These are phyloP conservation scores for Herpetotheres cachinnans DNA, from an alignment of 2,113 vertebrate genomes.

Conservation along the genomic window DNA sequence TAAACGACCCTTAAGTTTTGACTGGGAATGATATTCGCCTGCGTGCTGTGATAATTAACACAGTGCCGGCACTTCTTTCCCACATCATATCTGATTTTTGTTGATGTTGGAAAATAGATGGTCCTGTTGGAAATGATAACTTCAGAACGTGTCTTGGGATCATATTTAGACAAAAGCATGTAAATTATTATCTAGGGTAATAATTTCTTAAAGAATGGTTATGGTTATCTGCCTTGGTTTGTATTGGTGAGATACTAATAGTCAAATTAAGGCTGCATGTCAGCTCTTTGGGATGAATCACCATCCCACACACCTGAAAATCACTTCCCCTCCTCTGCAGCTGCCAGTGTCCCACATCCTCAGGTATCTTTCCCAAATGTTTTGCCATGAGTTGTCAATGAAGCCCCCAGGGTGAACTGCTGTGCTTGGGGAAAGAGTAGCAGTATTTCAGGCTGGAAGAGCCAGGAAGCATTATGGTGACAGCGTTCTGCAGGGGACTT, in stretches of 20 bases:
- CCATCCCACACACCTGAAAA: neutral
- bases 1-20: neutral
- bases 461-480: neutral
- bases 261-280: neutral
- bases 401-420: neutral
- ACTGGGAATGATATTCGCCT: neutral
- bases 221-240: neutral
- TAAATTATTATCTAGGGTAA: neutral
- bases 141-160: neutral
- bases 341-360: neutral
- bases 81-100: neutral
- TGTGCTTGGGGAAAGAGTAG: neutral
- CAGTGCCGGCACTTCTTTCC: neutral
- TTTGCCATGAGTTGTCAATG: neutral
- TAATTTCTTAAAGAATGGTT: neutral
- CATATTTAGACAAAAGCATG: neutral
- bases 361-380: neutral
- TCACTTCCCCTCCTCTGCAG: neutral
- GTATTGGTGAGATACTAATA: neutral
- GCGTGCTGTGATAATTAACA: neutral
- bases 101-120: neutral
- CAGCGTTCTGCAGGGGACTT: neutral
- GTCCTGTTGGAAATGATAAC: neutral
- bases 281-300: neutral
- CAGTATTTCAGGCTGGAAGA: neutral